Evolutionary conservation across 1,140 invertebrate species (phyloP).

Genomic region (Eumeta japonica): DNA sequence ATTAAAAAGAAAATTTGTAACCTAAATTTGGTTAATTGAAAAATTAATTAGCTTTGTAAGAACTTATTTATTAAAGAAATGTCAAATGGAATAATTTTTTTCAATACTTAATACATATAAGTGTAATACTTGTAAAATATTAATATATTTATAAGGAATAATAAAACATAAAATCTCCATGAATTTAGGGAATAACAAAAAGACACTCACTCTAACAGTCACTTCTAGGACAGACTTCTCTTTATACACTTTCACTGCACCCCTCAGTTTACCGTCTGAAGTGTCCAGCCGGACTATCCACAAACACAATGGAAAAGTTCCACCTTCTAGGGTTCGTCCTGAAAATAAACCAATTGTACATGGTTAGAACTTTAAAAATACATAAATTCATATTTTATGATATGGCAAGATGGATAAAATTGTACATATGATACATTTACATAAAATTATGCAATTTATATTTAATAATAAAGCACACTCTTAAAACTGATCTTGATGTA

Average conservation of each 20-base stretch:
- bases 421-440: no score
- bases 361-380: not conserved
- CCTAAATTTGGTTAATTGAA: no score
- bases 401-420: no score
- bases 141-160: no score
- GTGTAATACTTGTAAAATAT: no score
- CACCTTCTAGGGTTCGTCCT: slow-evolving; percentile 63
- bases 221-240: slow-evolving; percentile 40
- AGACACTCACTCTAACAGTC: slow-evolving; percentile 49
- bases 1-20: no score
- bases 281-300: slow-evolving; percentile 46
- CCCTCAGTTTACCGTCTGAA: slow-evolving; percentile 20
- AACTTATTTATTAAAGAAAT: no score
- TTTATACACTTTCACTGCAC: slow-evolving; percentile 25
- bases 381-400: not conserved
- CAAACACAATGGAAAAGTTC: slow-evolving; percentile 64
- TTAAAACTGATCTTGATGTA: not conserved
- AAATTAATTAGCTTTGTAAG: no score
- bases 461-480: not conserved
- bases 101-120: no score
- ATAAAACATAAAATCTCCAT: slow-evolving; percentile 2
- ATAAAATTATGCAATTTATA: no score
- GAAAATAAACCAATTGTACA: slow-evolving; percentile 15
- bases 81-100: no score
- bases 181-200: slow-evolving; percentile 5